Evolutionary conservation across 2,113 vertebrate genomes (phyloP).

Genomic region (Madoqua kirkii): DNA sequence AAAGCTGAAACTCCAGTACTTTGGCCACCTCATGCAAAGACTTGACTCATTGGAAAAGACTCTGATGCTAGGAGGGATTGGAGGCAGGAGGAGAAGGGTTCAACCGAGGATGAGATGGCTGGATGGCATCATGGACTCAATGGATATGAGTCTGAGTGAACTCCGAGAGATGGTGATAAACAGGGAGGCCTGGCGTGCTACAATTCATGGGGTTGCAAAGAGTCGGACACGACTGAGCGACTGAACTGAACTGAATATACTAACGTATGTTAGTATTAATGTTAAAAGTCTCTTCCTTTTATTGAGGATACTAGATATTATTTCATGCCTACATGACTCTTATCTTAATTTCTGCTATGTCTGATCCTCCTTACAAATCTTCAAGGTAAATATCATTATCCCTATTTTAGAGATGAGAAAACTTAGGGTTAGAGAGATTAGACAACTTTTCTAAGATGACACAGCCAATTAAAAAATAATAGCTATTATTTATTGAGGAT

Average conservation of each 20-base stretch:
- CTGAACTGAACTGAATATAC: background rate
- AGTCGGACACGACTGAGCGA: rapidly evolving
- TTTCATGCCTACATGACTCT: background rate
- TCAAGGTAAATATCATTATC: background rate
- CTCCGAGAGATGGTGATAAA: too few species aligned
- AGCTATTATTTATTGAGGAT: background rate
- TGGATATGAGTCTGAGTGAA: too few species aligned
- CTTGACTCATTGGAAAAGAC: too few species aligned
- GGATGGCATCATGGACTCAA: too few species aligned
- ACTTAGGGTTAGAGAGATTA: background rate
- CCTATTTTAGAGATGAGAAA: background rate
- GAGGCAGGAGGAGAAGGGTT: too few species aligned
- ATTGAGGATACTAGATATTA: background rate
- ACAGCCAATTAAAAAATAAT: background rate
- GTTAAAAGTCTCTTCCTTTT: background rate
- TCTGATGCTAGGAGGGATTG: too few species aligned
- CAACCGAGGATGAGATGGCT: too few species aligned
- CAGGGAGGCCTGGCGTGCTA: too few species aligned
- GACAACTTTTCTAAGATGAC: background rate
- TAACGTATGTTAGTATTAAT: background rate
- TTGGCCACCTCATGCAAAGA: too few species aligned
- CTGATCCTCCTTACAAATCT: background rate
- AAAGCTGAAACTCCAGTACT: too few species aligned
- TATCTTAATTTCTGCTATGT: background rate
- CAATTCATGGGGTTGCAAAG: too few species aligned